Base-by-base conservation (phyloP, 1,140 invertebrate genomes). In the Centruroides sculpturatus region DNA sequence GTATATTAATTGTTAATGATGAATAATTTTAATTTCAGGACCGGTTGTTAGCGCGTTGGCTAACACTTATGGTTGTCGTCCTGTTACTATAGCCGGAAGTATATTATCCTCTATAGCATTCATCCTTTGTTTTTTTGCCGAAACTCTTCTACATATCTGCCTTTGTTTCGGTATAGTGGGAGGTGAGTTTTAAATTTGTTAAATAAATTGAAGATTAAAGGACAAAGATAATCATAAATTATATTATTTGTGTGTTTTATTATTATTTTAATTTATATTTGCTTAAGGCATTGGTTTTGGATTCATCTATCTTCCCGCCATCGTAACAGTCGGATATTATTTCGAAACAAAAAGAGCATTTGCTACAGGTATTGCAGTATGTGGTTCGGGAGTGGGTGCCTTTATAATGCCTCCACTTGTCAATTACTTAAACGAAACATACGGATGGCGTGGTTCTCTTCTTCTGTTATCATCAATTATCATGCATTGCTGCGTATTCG, bases 301-400 rank as follows among this genome's bases (percentile, higher is more conserved):
- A 2, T 81, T 97, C 64, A 92, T 96, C 63, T 97, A 96, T 71
- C 77, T 96, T 36, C 92, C 92, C 3, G 91, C 92, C 52, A 95
- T 96, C 59, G 91, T 95, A 35, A 90, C 87, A 70, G 92, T 96
- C 6, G 93, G 91, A 4, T 87, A 85, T 62, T 96, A 95, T 78
- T 98, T 97, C 69, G 91, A 96, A 67, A 84, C 86, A 66, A 85
- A 84, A 64, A 80, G 92, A 54, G 92, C 92, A 4, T 78, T 96
- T 63, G 92, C 92, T 4, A 96, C 92, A 1, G 86, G 87, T 3
- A 92, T 98, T 41, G 92, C 92, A 0, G 92, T 97, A 0, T 95
- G 92, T 69, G 93, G 92, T 4, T 93, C 91, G 4, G 89, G 89
- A 3, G 78, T 93, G 9, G 89, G 89, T 34, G 92, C 88, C 9